phyloP scores from a whole-genome alignment of 1,140 invertebrate genomes.

The Leptopilina clavipes region DNA sequence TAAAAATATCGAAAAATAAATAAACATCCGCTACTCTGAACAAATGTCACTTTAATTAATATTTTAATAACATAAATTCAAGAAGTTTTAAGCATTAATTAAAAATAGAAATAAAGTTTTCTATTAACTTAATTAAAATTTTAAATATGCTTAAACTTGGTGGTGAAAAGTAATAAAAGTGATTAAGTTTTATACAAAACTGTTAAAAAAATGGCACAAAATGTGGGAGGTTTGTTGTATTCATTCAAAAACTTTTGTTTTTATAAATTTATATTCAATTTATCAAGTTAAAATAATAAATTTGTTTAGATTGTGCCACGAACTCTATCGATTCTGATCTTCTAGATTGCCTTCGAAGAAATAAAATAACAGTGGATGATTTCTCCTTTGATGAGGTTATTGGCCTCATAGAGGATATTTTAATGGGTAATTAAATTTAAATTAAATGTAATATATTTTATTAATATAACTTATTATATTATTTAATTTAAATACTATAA shows the following conservation, averaged over 20 bases:
- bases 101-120: no score
- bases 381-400: slow-evolving; percentile 77
- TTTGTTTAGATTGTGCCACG: neutral
- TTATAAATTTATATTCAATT: neutral
- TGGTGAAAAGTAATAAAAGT: neutral
- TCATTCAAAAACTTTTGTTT: neutral
- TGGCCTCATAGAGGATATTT: slow-evolving; percentile 83
- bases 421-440: slow-evolving; percentile 76
- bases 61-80: no score
- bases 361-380: neutral
- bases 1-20: no score
- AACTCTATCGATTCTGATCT: slow-evolving; percentile 20
- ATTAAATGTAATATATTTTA: neutral
- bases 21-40: no score
- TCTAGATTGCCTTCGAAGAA: neutral
- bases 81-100: no score
- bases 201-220: neutral
- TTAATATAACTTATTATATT: no score
- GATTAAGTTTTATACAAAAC: neutral
- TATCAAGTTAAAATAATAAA: neutral
- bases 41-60: no score
- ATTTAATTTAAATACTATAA: no score
- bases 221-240: neutral
- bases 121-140: no score
- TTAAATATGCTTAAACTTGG: neutral